Evolutionary conservation across 2,797 vertebrate species (phyloP).

Genomic region (Mormyrops boulengeri): DNA sequence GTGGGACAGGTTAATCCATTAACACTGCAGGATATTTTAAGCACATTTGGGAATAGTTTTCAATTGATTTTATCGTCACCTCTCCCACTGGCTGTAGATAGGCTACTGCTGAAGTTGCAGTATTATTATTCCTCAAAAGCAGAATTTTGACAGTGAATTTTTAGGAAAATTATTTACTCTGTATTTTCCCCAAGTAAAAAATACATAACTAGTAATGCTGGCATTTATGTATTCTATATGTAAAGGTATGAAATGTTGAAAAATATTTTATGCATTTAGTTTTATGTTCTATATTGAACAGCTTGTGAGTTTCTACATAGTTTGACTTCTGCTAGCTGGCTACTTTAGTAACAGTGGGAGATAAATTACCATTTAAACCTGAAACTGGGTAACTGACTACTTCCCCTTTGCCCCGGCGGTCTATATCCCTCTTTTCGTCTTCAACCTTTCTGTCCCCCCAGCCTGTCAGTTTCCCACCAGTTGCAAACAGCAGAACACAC

Average conservation of each 20-base stretch:
- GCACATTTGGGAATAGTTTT: conserved; percentile 54
- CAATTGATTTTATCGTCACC: conserved; percentile 66
- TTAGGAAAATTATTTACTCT: background rate
- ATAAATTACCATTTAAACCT: background rate
- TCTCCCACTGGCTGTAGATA: conserved; percentile 62
- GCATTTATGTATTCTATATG: background rate
- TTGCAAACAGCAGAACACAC: background rate
- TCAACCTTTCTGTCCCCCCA: background rate
- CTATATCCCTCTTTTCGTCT: background rate
- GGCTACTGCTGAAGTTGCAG: conserved; percentile 60
- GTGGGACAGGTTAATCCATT: conserved; percentile 44
- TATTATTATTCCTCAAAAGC: conserved; percentile 57
- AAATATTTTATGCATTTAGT: background rate
- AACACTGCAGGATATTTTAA: conserved; percentile 56
- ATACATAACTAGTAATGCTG: background rate
- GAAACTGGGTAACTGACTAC: background rate
- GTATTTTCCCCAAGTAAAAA: background rate
- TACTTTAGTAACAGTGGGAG: background rate
- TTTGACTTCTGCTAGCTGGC: background rate
- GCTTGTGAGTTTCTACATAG: background rate
- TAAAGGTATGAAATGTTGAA: background rate
- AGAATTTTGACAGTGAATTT: conserved; percentile 68
- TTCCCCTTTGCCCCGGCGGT: background rate
- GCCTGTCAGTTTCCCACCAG: conserved; percentile 1
- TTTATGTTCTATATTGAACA: background rate